Evolutionary conservation across 2,888 invertebrate genomes (phyloP).

Genomic region (Adela reaumurella): DNA sequence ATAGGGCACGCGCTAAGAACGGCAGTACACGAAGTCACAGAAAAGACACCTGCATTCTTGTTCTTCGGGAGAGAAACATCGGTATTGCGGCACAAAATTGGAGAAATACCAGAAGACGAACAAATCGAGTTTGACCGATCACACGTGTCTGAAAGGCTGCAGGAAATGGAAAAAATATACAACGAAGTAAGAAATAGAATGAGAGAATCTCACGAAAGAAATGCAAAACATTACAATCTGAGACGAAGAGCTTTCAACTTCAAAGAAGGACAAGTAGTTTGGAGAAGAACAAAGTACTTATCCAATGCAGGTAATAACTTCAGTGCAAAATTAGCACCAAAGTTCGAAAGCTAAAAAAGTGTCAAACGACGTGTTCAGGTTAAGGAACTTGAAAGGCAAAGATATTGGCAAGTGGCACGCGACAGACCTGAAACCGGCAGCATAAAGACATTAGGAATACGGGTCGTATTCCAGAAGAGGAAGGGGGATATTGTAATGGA

Average conservation of each 20-base stretch:
- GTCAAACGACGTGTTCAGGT: background rate
- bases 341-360: constrained; percentile 1
- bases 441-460: too few species aligned
- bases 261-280: constrained; percentile 4
- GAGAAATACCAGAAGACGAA: too few species aligned
- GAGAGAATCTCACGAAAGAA: background rate
- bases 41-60: constrained; percentile 13
- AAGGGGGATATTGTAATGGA: too few species aligned
- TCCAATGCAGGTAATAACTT: constrained; percentile 8
- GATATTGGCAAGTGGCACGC: too few species aligned
- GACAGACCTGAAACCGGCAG: background rate
- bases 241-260: background rate
- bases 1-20: constrained; percentile 17
- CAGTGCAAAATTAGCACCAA: constrained; percentile 7
- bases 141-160: too few species aligned
- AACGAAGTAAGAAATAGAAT: background rate
- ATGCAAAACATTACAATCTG: background rate
- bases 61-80: constrained; percentile 14
- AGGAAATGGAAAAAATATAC: constrained; percentile 1
- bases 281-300: constrained; percentile 10
- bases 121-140: background rate
- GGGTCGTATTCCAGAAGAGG: too few species aligned
- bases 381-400: too few species aligned
- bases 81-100: too few species aligned
- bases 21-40: constrained; percentile 15